A percentile compares a stretch with the other conserved stretches of the same genome.
Conservation (phyloP, 30 jellyfish, hydroid and myxozoan species). For the Catostylus mosaicus region DNA sequence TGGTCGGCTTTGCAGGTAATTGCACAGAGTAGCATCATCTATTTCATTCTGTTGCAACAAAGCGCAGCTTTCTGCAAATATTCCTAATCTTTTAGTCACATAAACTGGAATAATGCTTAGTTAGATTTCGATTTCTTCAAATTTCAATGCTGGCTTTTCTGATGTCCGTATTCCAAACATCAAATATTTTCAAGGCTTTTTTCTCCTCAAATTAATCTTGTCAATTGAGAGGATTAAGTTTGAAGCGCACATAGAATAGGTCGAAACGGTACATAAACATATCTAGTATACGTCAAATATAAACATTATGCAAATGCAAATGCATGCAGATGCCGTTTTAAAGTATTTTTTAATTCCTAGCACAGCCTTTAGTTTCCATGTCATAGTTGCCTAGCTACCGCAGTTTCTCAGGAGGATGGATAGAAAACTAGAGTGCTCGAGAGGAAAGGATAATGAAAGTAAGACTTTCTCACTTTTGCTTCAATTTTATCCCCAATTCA, state of each 20-base stretch:
- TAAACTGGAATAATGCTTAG: background rate
- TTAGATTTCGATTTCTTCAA: background rate
- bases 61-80: background rate
- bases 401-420: too few species aligned
- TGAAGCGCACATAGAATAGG: background rate
- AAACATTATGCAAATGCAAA: too few species aligned
- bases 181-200: constrained; percentile 27
- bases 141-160: background rate
- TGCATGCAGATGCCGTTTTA: too few species aligned
- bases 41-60: background rate
- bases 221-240: constrained; percentile 11
- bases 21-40: background rate
- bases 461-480: too few species aligned
- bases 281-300: background rate
- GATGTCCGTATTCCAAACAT: background rate
- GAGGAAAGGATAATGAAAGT: too few species aligned
- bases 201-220: background rate
- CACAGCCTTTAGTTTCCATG: too few species aligned
- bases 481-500: too few species aligned
- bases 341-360: too few species aligned
- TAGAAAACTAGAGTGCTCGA: too few species aligned
- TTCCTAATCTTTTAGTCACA: background rate
- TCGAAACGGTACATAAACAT: constrained; percentile 13
- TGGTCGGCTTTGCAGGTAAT: background rate
- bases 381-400: too few species aligned